Base-by-base conservation (phyloP, 2,888 invertebrate genomes). In the Dolichomitus sp. region DNA sequence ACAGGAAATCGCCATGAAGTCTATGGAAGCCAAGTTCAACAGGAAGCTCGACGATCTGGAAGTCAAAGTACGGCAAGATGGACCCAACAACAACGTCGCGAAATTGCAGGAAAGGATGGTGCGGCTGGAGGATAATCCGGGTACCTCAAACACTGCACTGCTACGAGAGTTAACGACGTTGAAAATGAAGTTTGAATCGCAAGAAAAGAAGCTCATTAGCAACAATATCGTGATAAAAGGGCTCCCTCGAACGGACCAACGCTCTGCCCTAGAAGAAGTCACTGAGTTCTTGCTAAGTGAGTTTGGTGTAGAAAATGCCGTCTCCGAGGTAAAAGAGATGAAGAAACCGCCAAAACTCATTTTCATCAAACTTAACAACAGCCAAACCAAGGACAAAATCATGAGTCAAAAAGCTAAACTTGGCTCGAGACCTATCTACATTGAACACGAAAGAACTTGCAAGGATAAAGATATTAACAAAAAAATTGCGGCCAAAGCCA, bases 151-250 rank as follows among this genome's bases (percentile, higher is more conserved):
- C 59, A 4, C 37, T n/a, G 7, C 7, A 2, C n/a, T 61, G 5
- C 30, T 33, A 33, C 33, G 33, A n/a, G 59, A 59, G 33, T 14
- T 59, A 14, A n/a, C 59, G n/a, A 5, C 59, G 1, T n/a, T 59
- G 30, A 59, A 33, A n/a, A n/a, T n/a, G 14, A 33, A n/a, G 33
- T n/a, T 14, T 0, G 59, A 59, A n/a, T 17, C 59, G n/a, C 59
- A 59, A 37, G 59, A 59, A 33, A 59, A 59, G n/a, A 30, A 6
- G 33, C 17, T 4, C 14, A n/a, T 59, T 12, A 59, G 33, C 17
- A 59, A 59, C 33, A 59, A n/a, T 59, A 59, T 59, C n/a, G 33
- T 61, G 19, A 61, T 61, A 1, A 61, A 61, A 40, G 61, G 61
- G 19, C 19, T 61, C 2, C 61, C 61, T 4, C 37, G 61, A 11